A percentile compares a stretch with the other conserved stretches of the same genome.
These are phyloP conservation scores for Conops quadrifasciatus DNA, from an alignment of 2,888 invertebrate species.

Conservation along the genomic window DNA sequence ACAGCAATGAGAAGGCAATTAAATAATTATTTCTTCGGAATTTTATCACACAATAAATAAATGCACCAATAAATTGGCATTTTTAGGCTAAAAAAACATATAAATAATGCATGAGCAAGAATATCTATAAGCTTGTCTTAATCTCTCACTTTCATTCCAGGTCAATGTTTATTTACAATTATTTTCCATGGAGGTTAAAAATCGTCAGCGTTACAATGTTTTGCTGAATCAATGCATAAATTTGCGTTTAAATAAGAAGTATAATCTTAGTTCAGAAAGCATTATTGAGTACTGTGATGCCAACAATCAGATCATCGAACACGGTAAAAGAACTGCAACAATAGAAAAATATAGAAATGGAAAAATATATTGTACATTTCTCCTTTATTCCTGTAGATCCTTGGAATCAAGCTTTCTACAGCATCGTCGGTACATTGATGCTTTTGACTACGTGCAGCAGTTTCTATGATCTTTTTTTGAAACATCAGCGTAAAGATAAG, in stretches of 20 bases:
- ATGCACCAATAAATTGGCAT: conserved; percentile 13
- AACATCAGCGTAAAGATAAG: conserved; percentile 52
- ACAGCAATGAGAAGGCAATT: conserved; percentile 56
- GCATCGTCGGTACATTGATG: conserved; percentile 45
- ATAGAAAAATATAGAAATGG: too few species aligned
- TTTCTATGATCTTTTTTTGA: conserved; percentile 53
- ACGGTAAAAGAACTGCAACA: conserved; percentile 44
- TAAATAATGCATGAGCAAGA: too few species aligned
- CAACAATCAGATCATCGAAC: conserved; percentile 45
- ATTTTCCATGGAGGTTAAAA: conserved; percentile 51
- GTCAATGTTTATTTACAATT: conserved; percentile 52
- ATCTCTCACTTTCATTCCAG: conserved; percentile 27
- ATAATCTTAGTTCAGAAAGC: conserved; percentile 52
- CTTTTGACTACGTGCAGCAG: conserved; percentile 50
- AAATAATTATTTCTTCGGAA: background rate
- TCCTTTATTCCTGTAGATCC: conserved; percentile 45
- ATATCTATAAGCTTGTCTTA: too few species aligned
- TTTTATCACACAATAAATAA: conserved; percentile 22
- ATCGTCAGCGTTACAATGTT: conserved; percentile 52
- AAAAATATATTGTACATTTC: too few species aligned
- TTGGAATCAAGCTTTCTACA: conserved; percentile 56
- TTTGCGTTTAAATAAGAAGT: conserved; percentile 48
- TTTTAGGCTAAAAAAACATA: too few species aligned
- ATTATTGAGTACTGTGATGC: conserved; percentile 57
- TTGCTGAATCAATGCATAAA: conserved; percentile 57